phyloP scores from a whole-genome alignment of 2,797 vertebrate species.

The Lepus townsendii region DNA sequence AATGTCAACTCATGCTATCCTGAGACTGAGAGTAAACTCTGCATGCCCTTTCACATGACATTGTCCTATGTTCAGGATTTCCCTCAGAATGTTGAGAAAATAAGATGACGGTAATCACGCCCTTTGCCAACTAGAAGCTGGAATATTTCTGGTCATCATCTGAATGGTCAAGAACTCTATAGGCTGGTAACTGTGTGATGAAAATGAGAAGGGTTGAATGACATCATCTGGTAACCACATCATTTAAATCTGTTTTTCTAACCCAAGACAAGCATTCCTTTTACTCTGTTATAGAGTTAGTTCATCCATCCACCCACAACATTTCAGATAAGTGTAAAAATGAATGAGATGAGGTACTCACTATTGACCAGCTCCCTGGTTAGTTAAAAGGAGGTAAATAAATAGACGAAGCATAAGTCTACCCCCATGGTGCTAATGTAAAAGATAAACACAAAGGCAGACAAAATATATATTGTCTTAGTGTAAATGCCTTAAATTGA shows the following conservation, averaged over 20 bases:
- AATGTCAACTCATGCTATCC: neutral
- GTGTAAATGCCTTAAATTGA: neutral
- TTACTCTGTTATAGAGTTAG: fast-evolving
- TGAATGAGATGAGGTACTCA: neutral
- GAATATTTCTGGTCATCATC: neutral
- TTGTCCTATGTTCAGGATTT: neutral
- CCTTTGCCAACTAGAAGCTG: neutral
- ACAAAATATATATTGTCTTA: neutral
- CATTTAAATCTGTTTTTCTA: neutral
- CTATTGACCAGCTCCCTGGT: neutral
- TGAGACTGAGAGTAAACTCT: neutral
- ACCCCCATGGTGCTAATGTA: neutral
- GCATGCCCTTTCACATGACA: neutral
- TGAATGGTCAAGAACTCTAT: neutral
- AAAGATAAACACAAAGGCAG: neutral
- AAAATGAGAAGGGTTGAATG: neutral
- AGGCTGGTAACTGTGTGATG: neutral
- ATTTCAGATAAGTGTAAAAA: neutral
- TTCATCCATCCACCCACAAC: neutral
- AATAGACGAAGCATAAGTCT: neutral
- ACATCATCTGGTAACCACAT: neutral
- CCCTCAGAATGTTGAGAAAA: neutral
- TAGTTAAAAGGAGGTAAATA: neutral
- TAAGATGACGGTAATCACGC: neutral
- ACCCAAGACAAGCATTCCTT: neutral